Percentiles rank a stretch among this genome's conserved stretches.
Evolutionary conservation across 2,888 invertebrate genomes (phyloP).

Genomic region (Blera fallax): DNA sequence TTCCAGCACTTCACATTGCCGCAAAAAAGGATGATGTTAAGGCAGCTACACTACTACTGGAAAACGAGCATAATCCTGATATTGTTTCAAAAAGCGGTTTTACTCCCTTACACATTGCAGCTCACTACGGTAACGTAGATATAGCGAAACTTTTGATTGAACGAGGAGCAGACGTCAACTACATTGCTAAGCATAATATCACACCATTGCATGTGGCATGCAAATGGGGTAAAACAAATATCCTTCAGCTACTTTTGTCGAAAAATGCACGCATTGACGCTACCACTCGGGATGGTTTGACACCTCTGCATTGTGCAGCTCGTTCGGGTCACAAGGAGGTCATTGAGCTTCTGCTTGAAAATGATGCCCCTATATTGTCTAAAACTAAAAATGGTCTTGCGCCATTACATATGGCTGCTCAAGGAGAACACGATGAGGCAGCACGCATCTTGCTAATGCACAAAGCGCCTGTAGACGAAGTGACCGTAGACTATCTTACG

Average conservation of each 20-base stretch:
- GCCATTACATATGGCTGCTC: slow-evolving; percentile 99
- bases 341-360: slow-evolving; percentile 93
- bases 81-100: slow-evolving; percentile 98
- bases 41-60: slow-evolving; percentile 94
- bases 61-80: slow-evolving; percentile 98
- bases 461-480: slow-evolving; percentile 99
- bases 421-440: slow-evolving; percentile 99
- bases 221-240: slow-evolving; percentile 98
- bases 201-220: slow-evolving; percentile 99
- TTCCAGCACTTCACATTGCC: slow-evolving; percentile 98
- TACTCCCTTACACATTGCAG: slow-evolving; percentile 98
- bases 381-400: slow-evolving; percentile 98
- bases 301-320: slow-evolving; percentile 98
- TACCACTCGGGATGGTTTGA: slow-evolving; percentile 96
- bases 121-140: slow-evolving; percentile 98
- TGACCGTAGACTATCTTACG: slow-evolving; percentile 98
- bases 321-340: slow-evolving; percentile 98
- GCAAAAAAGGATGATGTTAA: slow-evolving; percentile 99
- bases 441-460: slow-evolving; percentile 95
- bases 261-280: slow-evolving; percentile 96
- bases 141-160: slow-evolving; percentile 94
- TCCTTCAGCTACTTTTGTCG: slow-evolving; percentile 94
- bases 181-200: slow-evolving; percentile 98
- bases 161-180: slow-evolving; percentile 97
- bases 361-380: slow-evolving; percentile 95